Conservation (phyloP, 2,888 invertebrate species). For the Exocentrus adspersus region DNA sequence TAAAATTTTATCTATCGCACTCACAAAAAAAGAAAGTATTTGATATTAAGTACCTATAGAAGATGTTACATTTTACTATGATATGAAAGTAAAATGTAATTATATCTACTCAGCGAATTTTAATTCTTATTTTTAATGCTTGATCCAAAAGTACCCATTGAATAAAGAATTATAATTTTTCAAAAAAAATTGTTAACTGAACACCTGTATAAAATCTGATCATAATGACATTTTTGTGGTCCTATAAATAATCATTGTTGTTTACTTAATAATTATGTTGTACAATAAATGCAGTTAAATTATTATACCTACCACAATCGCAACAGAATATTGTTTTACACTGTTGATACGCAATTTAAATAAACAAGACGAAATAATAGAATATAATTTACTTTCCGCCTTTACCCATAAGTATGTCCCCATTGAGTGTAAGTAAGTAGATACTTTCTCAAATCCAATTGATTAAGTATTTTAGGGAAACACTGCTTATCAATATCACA, state of each 20-base stretch:
- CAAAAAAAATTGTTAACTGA: too few relatives aligned
- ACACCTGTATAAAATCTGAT: neutral
- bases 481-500: too few relatives aligned
- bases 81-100: constrained; percentile 23
- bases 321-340: constrained; percentile 59
- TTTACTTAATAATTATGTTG: constrained; percentile 19
- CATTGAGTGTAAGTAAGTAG: neutral
- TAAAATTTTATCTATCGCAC: too few relatives aligned
- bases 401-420: neutral
- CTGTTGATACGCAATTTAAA: constrained; percentile 58
- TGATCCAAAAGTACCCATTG: neutral
- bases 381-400: constrained; percentile 3
- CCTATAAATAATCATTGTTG: constrained; percentile 1
- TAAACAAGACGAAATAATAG: constrained; percentile 32
- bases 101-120: constrained; percentile 6
- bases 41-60: too few relatives aligned
- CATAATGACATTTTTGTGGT: neutral
- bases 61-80: too few relatives aligned
- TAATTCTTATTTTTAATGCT: neutral
- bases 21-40: too few relatives aligned
- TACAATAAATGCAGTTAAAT: constrained; percentile 44
- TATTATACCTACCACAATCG: constrained; percentile 58
- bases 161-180: neutral
- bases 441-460: too few relatives aligned
- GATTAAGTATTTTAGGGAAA: too few relatives aligned